Evolutionary conservation across 37 sponge, comb jelly and placozoan genomes (phyloP), one percentile per base, ranked within the genome.

Genomic region (Hormiphora californensis): DNA sequence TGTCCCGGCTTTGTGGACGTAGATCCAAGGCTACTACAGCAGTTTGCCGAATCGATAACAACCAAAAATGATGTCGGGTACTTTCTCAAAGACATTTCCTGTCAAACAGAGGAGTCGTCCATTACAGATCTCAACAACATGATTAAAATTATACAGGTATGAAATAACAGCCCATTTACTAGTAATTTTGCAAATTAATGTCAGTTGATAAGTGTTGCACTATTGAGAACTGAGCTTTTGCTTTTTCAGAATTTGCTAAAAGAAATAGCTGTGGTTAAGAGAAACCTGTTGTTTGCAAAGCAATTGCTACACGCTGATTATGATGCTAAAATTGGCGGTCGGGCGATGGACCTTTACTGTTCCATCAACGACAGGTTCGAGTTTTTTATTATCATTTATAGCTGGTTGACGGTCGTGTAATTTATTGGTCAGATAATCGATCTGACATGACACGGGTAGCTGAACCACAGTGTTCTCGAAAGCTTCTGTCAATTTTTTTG

Each of bases 241-340:
- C 12, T 30, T 5, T 65, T 65, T 34, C 46, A 73, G 81, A 73
- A 73, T 41, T 36, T 73, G 35, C 35, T 73, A 7, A 73, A 73
- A 73, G 81, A 73, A 36, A 73, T 73, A 21, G 43, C 81, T 73
- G 81, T 73, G 12, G 81, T 73, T 28, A 73, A 73, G 46, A 33
- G 81, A 9, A 73, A 73, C 35, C 25, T 73, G 23, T 21, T 73
- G 25, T 73, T 73, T 73, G 81, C 81, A 21, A 73, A 73, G 25
- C 81, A 73, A 21, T 28, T 73, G 2, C 46, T 73, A 43, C 81
- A 73, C 43, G 81, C 81, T 36, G 81, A 73, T 40, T 73, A 73
- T 73, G 81, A 73, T 73, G 81, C 81, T 22, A 73, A 73, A 41
- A 46, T 73, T 73, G 81, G 81, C 1, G 81, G 81, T 1, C 81